Evolutionary conservation across 2,888 invertebrate genomes (phyloP), one percentile per base, ranked within the genome.

Genomic region (Microdon myrmicae): DNA sequence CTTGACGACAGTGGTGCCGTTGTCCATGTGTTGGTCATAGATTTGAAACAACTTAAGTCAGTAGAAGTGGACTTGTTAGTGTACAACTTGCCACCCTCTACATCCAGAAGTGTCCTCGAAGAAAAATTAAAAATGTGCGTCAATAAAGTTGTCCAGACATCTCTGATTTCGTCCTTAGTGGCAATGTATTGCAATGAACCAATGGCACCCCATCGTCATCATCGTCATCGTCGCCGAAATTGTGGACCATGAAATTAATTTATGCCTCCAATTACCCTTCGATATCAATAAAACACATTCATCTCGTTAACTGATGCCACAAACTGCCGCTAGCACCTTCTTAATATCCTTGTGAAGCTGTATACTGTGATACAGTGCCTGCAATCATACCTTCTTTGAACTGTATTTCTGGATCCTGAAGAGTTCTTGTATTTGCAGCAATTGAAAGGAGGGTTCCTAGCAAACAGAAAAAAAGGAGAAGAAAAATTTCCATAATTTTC

Each of bases 241-340:
- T 44, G 41, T 74, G 74, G 77, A 73, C 76, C 74, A 75, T 78
- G 78, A 78, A 79, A 79, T 79, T 79, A 78, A 79, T 79, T 79
- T 79, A 79, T 79, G 78, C 77, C 72, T 73, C 77, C 77, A 78
- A 79, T 79, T 78, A 77, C 76, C 75, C 75, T 74, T 72, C 73
- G 71, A 74, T 74, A 78, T 76, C 78, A 77, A 79, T 79, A 79
- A 79, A 79, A 78, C 77, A 78, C 76, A 78, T 78, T 77, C 72
- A 73, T 73, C 71, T 72, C 64, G 64, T 64, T 64, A 64, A 64
- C 64, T 64, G 64, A 64, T 47, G 64, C 64, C 56, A 26, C 64
- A 64, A 64, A 64, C 51, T 64, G 61, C 61, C 61, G 41, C 61
- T 56, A 56, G 58, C 64, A 64, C 64, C 64, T 64, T 64, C 64